Base-by-base conservation (phyloP, 2,113 vertebrate species). In the Macroglossus sobrinus region DNA sequence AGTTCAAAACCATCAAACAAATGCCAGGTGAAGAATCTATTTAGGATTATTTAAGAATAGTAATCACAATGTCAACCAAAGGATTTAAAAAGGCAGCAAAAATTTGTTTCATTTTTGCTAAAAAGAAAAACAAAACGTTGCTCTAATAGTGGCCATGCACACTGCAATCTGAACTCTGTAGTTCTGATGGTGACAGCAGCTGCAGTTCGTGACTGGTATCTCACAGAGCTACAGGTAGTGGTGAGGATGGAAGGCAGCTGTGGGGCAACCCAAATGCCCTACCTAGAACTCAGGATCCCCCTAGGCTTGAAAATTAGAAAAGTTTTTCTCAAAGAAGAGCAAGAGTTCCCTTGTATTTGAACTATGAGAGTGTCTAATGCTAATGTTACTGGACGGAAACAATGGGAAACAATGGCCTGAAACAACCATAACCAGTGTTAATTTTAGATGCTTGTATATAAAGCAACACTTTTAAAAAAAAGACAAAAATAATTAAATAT, bases 101-200 rank as follows among this genome's bases (percentile, higher is more conserved):
- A 35, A 75, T 33, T 35, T 38, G 66, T 87, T 40, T 79, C 53
- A 50, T 30, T 69, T 79, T 24, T 50, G 53, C 38, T 38, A 19
- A 33, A 69, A 61, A 38, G 40, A 33, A 53, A 43, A 12, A 66
- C 16, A n/a, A 9, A 45, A 18, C 19, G 7, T 47, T 15, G 26
- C 40, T 61, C 15, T 40, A 6, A 45, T 3, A 7, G 40, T 13
- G 18, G 40, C 38, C 26, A 19, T 0, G 12, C 3, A 45, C 24
- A 35, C 28, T 35, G 30, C 24, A 14, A 3, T 74, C 57, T 21
- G 11, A 55, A 43, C 12, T 4, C 18, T 0, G 3, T 19, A 24
- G 2, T 2, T 26, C 47, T 2, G 0, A 45, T 0, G 5, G 71
- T 12, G 40, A 45, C 4, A 0, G 21, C 9, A 21, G 30, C 68